Percentiles rank a stretch among this genome's conserved stretches.
phyloP scores from a whole-genome alignment of 2,797 vertebrate genomes.

The Pseudochromis fuscus region DNA sequence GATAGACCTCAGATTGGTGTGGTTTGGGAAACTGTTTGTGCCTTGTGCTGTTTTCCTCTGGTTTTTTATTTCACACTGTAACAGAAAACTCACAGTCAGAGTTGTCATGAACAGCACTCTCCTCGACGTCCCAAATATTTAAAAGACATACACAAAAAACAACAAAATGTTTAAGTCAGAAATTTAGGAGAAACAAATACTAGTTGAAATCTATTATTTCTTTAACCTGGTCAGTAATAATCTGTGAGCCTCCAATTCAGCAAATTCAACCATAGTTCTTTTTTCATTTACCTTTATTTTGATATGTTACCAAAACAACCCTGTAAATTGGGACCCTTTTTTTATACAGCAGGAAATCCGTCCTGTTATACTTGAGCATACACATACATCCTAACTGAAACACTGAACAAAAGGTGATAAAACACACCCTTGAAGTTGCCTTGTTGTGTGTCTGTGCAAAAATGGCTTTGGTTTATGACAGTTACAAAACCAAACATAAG shows the following conservation, averaged over 20 bases:
- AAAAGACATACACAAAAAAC: too few relatives aligned
- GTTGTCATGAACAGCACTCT: too few relatives aligned
- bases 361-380: conserved; percentile 12
- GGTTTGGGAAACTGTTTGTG: conserved; percentile 20
- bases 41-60: neutral
- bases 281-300: too few relatives aligned
- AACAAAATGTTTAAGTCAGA: too few relatives aligned
- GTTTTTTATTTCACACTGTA: conserved; percentile 31
- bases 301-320: neutral
- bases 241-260: too few relatives aligned
- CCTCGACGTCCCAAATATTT: too few relatives aligned
- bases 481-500: neutral
- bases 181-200: too few relatives aligned
- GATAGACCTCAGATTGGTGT: conserved; percentile 4
- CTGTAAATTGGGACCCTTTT: neutral
- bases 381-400: conserved; percentile 39
- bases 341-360: conserved; percentile 47
- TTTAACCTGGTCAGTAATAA: too few relatives aligned
- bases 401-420: conserved; percentile 41
- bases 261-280: too few relatives aligned
- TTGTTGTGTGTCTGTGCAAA: conserved; percentile 1
- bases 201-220: neutral
- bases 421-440: conserved; percentile 25
- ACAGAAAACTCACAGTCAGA: neutral
- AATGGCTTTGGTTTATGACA: neutral